A percentile compares a stretch with the other conserved stretches of the same genome.
Conservation (phyloP, 2,113 vertebrate genomes). For the Lipophrys pholis region DNA sequence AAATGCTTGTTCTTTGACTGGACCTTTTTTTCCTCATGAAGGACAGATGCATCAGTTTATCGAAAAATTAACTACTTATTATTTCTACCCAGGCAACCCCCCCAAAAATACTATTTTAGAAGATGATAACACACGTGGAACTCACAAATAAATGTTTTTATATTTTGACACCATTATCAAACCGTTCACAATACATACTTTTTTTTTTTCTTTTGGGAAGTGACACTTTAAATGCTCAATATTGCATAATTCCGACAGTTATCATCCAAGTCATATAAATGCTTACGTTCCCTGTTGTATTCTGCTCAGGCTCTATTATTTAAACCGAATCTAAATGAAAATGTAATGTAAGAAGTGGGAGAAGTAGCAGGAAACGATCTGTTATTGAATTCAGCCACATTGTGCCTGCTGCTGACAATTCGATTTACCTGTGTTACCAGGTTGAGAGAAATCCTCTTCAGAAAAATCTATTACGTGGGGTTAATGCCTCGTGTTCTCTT, state of each 20-base stretch:
- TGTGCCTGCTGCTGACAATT: constrained; percentile 2
- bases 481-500: background rate
- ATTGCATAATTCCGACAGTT: background rate
- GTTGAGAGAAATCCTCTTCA: constrained; percentile 8
- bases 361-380: background rate
- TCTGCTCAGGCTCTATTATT: background rate
- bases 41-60: too few relatives aligned
- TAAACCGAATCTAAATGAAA: background rate
- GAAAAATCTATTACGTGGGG: background rate
- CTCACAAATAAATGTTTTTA: too few relatives aligned
- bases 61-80: too few relatives aligned
- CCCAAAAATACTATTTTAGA: too few relatives aligned
- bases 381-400: constrained; percentile 15
- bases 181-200: too few relatives aligned
- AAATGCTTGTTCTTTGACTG: too few relatives aligned
- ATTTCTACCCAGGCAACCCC: too few relatives aligned
- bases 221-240: background rate
- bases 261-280: background rate
- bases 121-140: too few relatives aligned
- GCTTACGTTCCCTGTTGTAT: background rate
- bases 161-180: too few relatives aligned
- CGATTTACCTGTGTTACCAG: constrained; percentile 7
- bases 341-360: background rate
- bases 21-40: too few relatives aligned
- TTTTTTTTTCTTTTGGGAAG: too few relatives aligned